phyloP scores from a whole-genome alignment of 2,113 vertebrate genomes.

The Megaleporinus macrocephalus region DNA sequence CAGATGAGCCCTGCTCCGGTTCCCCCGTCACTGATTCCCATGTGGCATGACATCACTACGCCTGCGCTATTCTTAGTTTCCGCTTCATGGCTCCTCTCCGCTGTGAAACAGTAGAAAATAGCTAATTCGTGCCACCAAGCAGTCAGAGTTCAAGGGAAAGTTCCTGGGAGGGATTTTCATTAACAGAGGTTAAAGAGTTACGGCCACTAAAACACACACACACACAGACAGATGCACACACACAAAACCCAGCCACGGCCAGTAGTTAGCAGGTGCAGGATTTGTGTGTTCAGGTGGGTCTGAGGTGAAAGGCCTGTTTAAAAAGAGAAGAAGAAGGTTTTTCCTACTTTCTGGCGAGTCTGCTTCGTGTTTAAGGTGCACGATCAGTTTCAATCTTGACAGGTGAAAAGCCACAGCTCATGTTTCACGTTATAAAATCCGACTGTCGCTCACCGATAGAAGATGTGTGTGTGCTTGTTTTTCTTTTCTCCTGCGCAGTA shows the following conservation, averaged over 20 bases:
- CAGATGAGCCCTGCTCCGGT: constrained; percentile 32
- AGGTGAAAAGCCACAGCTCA: constrained; percentile 17
- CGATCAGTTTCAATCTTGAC: not conserved
- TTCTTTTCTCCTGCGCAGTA: not conserved
- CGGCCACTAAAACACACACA: not conserved
- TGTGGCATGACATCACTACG: constrained; percentile 43
- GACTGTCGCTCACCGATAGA: no score
- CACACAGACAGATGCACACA: not conserved
- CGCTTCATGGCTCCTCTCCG: constrained; percentile 37
- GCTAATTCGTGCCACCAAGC: constrained; percentile 12
- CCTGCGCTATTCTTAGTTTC: constrained; percentile 41
- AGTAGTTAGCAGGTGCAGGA: not conserved
- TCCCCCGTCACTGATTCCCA: constrained; percentile 37
- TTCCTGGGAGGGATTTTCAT: not conserved
- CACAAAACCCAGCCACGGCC: not conserved
- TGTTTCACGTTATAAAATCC: no score
- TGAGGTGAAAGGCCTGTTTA: not conserved
- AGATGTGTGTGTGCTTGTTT: not conserved
- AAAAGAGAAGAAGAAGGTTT: not conserved
- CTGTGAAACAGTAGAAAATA: constrained; percentile 39
- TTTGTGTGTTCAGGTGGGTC: not conserved
- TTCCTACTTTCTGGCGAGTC: not conserved
- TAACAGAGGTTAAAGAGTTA: constrained; percentile 7
- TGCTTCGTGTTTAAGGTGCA: not conserved
- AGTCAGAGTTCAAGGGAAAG: constrained; percentile 25